phyloP scores from a whole-genome alignment of 2,797 vertebrate species.

The Lophotriccus pileatus region DNA sequence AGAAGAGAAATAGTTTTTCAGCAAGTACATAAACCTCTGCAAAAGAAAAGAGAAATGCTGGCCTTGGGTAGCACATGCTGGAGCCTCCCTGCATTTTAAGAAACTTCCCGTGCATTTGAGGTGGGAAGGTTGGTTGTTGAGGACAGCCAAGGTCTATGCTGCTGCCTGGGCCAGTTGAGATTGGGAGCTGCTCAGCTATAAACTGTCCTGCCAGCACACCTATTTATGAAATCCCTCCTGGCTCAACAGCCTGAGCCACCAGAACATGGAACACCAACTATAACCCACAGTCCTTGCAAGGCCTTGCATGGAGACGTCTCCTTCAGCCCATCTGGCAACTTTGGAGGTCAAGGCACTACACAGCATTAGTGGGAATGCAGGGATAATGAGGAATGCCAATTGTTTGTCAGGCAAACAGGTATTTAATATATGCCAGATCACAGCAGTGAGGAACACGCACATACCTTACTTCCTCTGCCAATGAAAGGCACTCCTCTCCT shows the following conservation, averaged over 20 bases:
- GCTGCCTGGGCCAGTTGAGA: neutral
- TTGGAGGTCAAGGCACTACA: neutral
- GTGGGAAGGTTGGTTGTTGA: accelerated
- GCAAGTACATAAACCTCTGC: neutral
- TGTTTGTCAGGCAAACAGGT: neutral
- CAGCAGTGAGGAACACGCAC: neutral
- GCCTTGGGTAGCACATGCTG: neutral
- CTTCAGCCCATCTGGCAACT: neutral
- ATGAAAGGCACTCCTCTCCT: neutral
- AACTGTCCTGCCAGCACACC: neutral
- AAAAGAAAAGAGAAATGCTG: neutral
- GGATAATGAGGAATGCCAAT: neutral
- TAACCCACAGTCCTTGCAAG: accelerated
- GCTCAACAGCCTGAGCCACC: neutral
- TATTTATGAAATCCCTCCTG: neutral
- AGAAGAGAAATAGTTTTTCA: neutral
- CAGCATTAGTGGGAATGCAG: neutral
- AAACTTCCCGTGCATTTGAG: accelerated
- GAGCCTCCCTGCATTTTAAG: neutral
- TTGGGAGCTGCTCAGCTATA: neutral
- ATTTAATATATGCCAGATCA: neutral
- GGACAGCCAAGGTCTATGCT: neutral
- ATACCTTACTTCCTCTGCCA: neutral
- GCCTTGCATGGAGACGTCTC: neutral
- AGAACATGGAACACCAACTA: accelerated